Conservation (phyloP, 2,797 vertebrate species). For the Mormyrops boulengeri region DNA sequence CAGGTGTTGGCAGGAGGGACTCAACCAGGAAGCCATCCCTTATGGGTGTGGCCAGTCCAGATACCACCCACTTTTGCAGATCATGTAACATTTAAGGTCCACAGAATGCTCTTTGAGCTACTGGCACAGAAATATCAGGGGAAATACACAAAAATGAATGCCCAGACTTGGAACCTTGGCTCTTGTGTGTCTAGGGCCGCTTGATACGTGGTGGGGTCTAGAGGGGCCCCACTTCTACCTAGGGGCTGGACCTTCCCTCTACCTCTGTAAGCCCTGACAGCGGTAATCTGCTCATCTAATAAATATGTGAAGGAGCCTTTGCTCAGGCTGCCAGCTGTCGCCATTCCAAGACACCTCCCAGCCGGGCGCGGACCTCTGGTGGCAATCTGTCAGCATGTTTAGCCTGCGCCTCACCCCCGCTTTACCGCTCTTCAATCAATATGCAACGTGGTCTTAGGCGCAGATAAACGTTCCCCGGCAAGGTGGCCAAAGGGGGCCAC, state of each 20-base stretch:
- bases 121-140: not conserved
- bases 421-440: constrained; percentile 39
- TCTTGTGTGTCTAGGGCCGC: not conserved
- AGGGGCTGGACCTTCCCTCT: not conserved
- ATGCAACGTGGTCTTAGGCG: constrained; percentile 36
- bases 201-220: not conserved
- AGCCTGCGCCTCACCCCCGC: constrained; percentile 30
- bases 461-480: constrained; percentile 35
- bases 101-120: not conserved
- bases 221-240: not conserved
- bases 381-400: constrained; percentile 28
- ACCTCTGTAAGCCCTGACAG: not conserved
- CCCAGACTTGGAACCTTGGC: not conserved
- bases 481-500: not conserved
- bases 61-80: not conserved
- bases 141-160: not conserved
- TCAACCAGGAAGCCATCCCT: not conserved
- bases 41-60: not conserved
- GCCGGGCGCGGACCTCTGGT: not conserved
- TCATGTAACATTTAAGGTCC: not conserved
- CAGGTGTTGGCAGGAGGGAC: not conserved
- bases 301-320: not conserved
- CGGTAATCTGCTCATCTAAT: constrained; percentile 9
- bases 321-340: not conserved
- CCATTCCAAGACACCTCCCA: not conserved